Percentiles rank a stretch among this genome's conserved stretches.
These are phyloP conservation scores for Galerucella pusilla DNA, from an alignment of 2,888 invertebrate species.

Conservation along the genomic window DNA sequence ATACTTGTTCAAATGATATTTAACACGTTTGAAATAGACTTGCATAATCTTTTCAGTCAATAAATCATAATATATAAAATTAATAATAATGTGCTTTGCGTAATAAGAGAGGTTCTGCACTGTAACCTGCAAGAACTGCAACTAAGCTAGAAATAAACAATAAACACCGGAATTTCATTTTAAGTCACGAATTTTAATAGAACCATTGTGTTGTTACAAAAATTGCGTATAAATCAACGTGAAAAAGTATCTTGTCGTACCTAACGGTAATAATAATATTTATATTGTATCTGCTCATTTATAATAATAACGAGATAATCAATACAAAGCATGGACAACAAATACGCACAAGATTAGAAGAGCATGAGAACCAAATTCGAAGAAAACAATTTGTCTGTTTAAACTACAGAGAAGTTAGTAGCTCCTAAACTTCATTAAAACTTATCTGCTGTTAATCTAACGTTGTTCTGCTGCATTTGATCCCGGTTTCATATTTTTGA, in stretches of 20 bases:
- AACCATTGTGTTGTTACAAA: constrained; percentile 23
- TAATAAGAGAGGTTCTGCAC: constrained; percentile 3
- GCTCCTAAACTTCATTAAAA: too few species aligned
- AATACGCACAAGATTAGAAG: too few species aligned
- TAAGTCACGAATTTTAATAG: constrained; percentile 26
- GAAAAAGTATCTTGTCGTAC: constrained; percentile 2
- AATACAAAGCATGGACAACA: too few species aligned
- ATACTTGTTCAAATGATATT: background rate
- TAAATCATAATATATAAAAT: constrained; percentile 7
- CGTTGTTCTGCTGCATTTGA: too few species aligned
- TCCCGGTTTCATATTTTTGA: too few species aligned
- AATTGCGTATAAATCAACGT: constrained; percentile 23
- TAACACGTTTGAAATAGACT: background rate
- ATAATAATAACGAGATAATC: background rate
- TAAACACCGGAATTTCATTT: constrained; percentile 21
- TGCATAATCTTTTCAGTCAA: background rate
- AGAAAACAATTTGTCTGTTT: too few species aligned
- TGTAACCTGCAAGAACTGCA: background rate
- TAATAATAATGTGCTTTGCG: background rate
- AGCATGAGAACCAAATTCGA: too few species aligned
- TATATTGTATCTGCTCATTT: background rate
- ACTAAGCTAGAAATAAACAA: constrained; percentile 7
- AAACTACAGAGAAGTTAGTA: too few species aligned
- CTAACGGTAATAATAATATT: constrained; percentile 14
- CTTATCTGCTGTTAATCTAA: too few species aligned